Conservation (phyloP, 30 jellyfish, hydroid and myxozoan genomes). For the Hydra vulgaris region DNA sequence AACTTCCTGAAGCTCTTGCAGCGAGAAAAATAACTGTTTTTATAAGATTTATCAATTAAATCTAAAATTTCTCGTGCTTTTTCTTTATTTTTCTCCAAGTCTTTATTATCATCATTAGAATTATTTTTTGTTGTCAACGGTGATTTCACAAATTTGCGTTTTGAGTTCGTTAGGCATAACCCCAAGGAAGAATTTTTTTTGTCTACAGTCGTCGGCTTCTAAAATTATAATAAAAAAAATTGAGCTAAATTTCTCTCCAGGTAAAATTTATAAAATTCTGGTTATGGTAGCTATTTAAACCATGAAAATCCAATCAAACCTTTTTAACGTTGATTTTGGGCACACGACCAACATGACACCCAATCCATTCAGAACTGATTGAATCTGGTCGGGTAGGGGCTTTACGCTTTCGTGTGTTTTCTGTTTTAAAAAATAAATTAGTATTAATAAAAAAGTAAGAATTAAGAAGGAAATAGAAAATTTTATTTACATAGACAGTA, state of each 20-base stretch:
- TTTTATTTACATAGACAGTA: neutral
- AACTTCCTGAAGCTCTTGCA: slow-evolving; percentile 17
- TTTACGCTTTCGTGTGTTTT: slow-evolving; percentile 13
- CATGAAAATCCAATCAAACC: neutral
- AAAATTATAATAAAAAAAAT: too few species aligned
- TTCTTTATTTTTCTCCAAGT: neutral
- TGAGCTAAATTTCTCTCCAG: too few species aligned
- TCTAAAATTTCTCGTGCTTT: slow-evolving; percentile 5
- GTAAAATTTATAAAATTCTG: too few species aligned
- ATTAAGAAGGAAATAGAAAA: neutral
- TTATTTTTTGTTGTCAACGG: neutral
- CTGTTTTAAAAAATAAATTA: neutral
- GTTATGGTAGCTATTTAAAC: too few species aligned
- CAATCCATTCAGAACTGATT: slow-evolving; percentile 26
- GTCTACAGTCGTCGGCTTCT: neutral
- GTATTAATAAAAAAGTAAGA: neutral
- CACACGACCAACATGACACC: neutral
- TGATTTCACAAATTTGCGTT: neutral
- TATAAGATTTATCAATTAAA: slow-evolving; percentile 7
- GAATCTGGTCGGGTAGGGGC: slow-evolving; percentile 31
- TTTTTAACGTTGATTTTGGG: neutral
- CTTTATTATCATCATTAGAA: neutral
- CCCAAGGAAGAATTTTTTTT: neutral
- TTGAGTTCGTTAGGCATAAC: neutral
- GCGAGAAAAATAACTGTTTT: slow-evolving; percentile 15